Evolutionary conservation across 2,888 invertebrate species (phyloP), one percentile per base, ranked within the genome.

Genomic region (Lacanobia oleracea): DNA sequence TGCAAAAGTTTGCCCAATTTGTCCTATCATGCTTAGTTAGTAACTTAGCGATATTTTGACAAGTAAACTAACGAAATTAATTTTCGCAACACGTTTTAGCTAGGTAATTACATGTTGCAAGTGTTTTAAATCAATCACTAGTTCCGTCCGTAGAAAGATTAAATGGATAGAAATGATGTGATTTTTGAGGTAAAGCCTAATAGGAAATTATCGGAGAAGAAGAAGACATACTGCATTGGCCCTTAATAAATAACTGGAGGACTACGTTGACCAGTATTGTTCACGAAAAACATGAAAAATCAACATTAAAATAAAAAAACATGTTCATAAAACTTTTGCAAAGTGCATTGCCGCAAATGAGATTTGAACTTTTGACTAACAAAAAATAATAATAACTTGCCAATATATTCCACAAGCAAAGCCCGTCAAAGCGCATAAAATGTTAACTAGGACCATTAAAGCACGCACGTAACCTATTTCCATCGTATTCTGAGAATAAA

Each of bases 391-490:
- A 74, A 66, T 67, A 9, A 37, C n/a, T 18, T 33, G 21, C 14
- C 27, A 66, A 59, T 37, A 75, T 61, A 54, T 43, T 53, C 12
- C 27, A 23, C n/a, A 12, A 40, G 37, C 37, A 62, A 45, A 48
- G 16, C 16, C 12, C 7, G 9, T 53, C 10, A 23, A 66, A 75
- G 12, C 40, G 23, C 48, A 67, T 61, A 27, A 64, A 75, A 67
- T 37, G n/a, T 53, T 27, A 56, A 67, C 53, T 54, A 63, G 27
- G 14, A 54, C 57, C 33, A 59, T 50, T 48, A 61, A 59, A 68
- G 48, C 62, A 56, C 56, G 27, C 33, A 51, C 54, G 12, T 72
- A 48, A 81, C 65, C 53, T 66, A 67, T 81, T 77, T 66, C 18
- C 5, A 64, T 14, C n/a, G 8, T 51, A 23, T 77, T 69, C 74